Evolutionary conservation across 2,888 invertebrate species (phyloP).

Genomic region (Drosophila gaucha): DNA sequence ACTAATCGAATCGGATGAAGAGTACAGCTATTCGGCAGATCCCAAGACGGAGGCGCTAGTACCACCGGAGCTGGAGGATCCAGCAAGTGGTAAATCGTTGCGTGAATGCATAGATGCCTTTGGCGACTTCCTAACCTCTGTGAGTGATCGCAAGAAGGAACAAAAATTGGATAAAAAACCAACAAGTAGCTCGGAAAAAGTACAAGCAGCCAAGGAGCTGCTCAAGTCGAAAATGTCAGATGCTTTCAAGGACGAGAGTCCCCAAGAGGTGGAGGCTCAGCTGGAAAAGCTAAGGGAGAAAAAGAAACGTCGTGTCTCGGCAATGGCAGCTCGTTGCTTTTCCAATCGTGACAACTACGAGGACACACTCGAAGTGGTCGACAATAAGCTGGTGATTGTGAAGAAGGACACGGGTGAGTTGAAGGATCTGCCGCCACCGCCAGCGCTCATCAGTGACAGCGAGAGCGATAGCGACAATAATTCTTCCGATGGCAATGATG

Average conservation of each 20-base stretch:
- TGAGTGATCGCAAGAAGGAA: slow-evolving; percentile 23
- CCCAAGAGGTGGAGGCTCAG: slow-evolving; percentile 57
- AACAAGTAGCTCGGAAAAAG: slow-evolving; percentile 47
- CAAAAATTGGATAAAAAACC: slow-evolving; percentile 7
- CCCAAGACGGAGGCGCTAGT: slow-evolving; percentile 38
- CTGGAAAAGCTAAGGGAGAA: slow-evolving; percentile 58
- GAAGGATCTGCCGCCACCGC: slow-evolving; percentile 69
- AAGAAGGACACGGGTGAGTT: slow-evolving; percentile 73
- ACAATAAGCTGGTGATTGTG: slow-evolving; percentile 77
- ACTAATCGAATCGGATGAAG: slow-evolving; percentile 67
- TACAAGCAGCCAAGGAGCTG: slow-evolving; percentile 55
- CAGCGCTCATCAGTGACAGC: slow-evolving; percentile 48
- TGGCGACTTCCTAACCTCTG: slow-evolving; percentile 39
- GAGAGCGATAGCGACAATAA: slow-evolving; percentile 46
- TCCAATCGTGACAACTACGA: slow-evolving; percentile 76
- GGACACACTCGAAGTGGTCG: slow-evolving; percentile 78
- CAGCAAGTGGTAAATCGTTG: slow-evolving; percentile 56
- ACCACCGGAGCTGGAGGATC: slow-evolving; percentile 44
- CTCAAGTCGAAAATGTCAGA: slow-evolving; percentile 42
- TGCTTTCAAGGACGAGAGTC: slow-evolving; percentile 55
- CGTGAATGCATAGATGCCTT: slow-evolving; percentile 65
- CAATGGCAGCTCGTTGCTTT: slow-evolving; percentile 72
- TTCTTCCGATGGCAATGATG: slow-evolving; percentile 27
- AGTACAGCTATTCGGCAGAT: slow-evolving; percentile 54
- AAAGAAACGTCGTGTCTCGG: slow-evolving; percentile 45